Evolutionary conservation across 2,113 vertebrate genomes (phyloP).

Genomic region (Campylomormyrus numenius): DNA sequence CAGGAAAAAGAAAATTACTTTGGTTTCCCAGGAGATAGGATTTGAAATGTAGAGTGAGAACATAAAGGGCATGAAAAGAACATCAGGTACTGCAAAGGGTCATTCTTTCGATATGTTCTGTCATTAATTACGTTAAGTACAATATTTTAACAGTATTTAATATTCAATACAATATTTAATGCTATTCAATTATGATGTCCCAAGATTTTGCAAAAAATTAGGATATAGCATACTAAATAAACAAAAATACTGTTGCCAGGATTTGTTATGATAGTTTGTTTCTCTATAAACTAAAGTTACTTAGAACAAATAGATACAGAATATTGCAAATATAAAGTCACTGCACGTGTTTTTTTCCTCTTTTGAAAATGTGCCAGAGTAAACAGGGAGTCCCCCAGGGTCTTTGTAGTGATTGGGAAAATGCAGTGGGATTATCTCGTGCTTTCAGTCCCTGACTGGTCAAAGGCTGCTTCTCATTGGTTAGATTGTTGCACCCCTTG

Average conservation of each 20-base stretch:
- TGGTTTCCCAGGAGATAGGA: slow-evolving; percentile 33
- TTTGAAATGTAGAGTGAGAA: background rate
- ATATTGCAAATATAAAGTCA: background rate
- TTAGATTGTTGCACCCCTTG: background rate
- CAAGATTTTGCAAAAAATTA: background rate
- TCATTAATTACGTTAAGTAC: background rate
- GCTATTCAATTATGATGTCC: background rate
- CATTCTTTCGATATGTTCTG: background rate
- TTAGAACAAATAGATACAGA: background rate
- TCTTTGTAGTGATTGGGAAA: background rate
- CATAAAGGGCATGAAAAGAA: background rate
- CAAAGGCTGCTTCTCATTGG: background rate
- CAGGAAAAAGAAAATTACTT: slow-evolving; percentile 31
- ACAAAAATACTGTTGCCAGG: background rate
- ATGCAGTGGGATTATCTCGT: background rate
- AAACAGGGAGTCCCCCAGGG: background rate
- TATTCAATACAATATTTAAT: background rate
- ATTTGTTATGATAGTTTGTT: background rate
- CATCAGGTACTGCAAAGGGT: background rate
- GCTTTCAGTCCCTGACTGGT: background rate
- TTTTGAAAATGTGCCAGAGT: background rate
- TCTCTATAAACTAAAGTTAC: background rate
- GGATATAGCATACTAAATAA: background rate
- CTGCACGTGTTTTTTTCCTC: background rate
- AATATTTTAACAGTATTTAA: background rate